These are phyloP conservation scores for Amaurobius ferox DNA, from an alignment of 2,888 invertebrate genomes.

Conservation along the genomic window DNA sequence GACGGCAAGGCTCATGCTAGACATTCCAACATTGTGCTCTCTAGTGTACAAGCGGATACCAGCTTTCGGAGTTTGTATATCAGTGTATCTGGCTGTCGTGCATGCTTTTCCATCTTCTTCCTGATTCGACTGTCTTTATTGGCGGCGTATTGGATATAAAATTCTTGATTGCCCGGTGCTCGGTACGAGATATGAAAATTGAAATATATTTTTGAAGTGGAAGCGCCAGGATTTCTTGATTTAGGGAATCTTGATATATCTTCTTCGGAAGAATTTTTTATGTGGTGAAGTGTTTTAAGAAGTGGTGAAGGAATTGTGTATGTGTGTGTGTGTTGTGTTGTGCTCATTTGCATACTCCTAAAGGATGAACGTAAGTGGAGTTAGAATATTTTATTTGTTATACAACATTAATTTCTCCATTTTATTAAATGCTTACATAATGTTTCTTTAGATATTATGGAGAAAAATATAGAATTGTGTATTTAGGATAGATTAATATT, in stretches of 20 bases:
- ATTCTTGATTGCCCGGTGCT: neutral
- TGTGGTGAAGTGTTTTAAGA: neutral
- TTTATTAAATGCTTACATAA: too few relatives aligned
- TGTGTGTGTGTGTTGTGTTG: neutral
- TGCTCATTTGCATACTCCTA: neutral
- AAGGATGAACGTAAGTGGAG: neutral
- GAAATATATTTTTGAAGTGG: neutral
- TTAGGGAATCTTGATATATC: neutral
- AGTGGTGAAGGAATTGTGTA: neutral
- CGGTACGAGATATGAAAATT: neutral
- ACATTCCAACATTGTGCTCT: slow-evolving; percentile 12
- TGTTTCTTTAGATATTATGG: too few relatives aligned
- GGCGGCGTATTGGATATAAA: neutral
- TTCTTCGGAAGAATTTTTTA: neutral
- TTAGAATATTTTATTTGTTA: neutral
- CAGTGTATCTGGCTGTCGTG: neutral
- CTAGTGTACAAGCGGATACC: neutral
- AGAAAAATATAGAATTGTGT: too few relatives aligned
- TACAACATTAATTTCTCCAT: too few relatives aligned
- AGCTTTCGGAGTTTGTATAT: neutral
- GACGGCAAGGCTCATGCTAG: neutral
- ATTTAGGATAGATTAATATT: too few relatives aligned
- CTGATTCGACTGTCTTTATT: neutral
- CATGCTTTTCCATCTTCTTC: slow-evolving; percentile 8
- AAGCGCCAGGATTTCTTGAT: neutral